A percentile compares a stretch with the other conserved stretches of the same genome.
These are phyloP conservation scores for Drosophila kohkoa DNA, from an alignment of 1,140 invertebrate species.

Conservation along the genomic window DNA sequence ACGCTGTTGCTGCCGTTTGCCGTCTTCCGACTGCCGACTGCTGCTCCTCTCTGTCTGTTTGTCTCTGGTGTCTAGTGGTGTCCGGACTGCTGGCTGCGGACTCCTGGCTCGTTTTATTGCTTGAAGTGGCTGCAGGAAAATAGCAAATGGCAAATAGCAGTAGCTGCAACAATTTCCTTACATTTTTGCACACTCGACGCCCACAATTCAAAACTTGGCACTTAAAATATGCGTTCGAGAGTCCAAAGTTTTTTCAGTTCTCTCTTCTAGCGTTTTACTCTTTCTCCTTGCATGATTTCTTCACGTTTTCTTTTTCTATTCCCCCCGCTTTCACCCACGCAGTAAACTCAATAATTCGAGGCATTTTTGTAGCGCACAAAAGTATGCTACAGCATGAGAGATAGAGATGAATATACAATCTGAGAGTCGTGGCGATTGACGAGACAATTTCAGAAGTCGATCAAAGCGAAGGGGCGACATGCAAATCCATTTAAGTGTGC, in stretches of 20 bases:
- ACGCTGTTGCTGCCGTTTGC: constrained; percentile 29
- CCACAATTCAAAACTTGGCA: constrained; percentile 66
- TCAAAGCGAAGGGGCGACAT: constrained; percentile 33
- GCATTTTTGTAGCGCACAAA: constrained; percentile 51
- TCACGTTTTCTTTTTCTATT: constrained; percentile 2
- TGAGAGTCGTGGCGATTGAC: constrained; percentile 23
- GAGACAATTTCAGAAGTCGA: constrained; percentile 67
- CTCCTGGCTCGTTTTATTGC: constrained; percentile 61
- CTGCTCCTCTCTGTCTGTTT: constrained; percentile 3
- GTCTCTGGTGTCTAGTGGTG: constrained; percentile 25
- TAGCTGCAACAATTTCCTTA: constrained; percentile 72
- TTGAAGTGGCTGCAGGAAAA: constrained; percentile 52
- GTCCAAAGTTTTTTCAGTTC: constrained; percentile 24
- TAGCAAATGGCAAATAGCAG: constrained; percentile 69
- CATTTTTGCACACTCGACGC: constrained; percentile 52
- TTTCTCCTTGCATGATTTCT: not conserved
- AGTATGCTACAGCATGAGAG: constrained; percentile 51
- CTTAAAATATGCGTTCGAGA: constrained; percentile 77
- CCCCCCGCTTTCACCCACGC: not conserved
- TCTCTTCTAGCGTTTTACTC: not conserved
- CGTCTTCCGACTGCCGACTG: constrained; percentile 2
- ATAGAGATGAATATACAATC: not conserved
- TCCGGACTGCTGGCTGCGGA: not conserved
- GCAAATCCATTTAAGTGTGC: constrained; percentile 54
- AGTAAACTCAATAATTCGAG: constrained; percentile 53